phyloP scores from a whole-genome alignment of 2,113 vertebrate species.

The Trachemys scripta region DNA sequence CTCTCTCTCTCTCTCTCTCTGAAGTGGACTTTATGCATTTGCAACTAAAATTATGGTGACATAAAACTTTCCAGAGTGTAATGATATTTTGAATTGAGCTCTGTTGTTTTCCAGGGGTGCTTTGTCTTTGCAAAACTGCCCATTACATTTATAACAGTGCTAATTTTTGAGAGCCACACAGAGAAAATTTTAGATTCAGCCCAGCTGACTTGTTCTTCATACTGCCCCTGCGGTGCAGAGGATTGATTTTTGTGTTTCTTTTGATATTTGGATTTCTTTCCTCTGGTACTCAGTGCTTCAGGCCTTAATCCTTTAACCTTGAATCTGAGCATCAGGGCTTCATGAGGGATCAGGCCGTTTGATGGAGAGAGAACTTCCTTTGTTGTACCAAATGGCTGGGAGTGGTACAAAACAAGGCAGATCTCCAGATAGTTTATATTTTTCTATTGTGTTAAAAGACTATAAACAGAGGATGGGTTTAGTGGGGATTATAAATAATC shows the following conservation, averaged over 20 bases:
- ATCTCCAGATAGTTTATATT: conserved; percentile 32
- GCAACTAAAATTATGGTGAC: conserved; percentile 32
- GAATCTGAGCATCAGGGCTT: conserved; percentile 61
- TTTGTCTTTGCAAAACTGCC: conserved; percentile 50
- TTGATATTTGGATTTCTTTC: conserved; percentile 75
- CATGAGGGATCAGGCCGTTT: conserved; percentile 56
- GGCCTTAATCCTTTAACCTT: conserved; percentile 79
- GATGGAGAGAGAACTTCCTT: conserved; percentile 62
- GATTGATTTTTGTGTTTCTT: conserved; percentile 80
- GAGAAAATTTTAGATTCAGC: conserved; percentile 76
- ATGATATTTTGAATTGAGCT: conserved; percentile 27
- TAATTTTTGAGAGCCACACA: conserved; percentile 75
- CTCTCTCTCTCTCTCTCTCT: not conserved
- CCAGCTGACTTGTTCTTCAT: conserved; percentile 76
- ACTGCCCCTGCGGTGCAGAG: conserved; percentile 65
- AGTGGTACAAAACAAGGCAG: conserved; percentile 26
- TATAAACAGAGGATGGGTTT: conserved; percentile 49
- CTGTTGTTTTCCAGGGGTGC: conserved; percentile 26
- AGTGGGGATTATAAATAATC: conserved; percentile 63
- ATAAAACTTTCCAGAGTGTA: not conserved
- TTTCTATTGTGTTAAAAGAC: conserved; percentile 38
- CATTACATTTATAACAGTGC: conserved; percentile 57
- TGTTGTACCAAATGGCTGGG: conserved; percentile 58
- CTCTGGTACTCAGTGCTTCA: conserved; percentile 60
- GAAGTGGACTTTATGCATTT: conserved; percentile 28